Evolutionary conservation across 2,888 invertebrate genomes (phyloP).

Genomic region (Acrobeloides nanus): DNA sequence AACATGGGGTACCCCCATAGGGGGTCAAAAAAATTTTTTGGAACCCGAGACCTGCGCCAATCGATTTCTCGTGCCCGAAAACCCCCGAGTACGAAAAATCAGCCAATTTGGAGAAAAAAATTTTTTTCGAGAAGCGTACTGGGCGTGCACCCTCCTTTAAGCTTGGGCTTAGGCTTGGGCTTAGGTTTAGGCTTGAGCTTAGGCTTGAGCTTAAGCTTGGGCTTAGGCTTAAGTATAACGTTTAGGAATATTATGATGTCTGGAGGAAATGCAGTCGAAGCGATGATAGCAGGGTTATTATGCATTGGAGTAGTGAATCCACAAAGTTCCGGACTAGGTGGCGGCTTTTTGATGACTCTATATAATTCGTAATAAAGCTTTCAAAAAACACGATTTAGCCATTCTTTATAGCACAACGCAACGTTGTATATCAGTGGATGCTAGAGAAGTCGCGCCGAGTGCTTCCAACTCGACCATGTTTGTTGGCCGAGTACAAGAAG

Average conservation of each 20-base stretch:
- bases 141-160: neutral
- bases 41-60: too few species aligned
- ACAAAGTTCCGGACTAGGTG: constrained; percentile 76
- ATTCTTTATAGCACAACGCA: constrained; percentile 26
- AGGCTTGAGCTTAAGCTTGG: constrained; percentile 1
- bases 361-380: constrained; percentile 62
- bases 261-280: constrained; percentile 69
- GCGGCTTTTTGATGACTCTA: constrained; percentile 77
- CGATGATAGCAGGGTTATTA: constrained; percentile 74
- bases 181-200: too few species aligned
- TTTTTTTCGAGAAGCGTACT: too few species aligned
- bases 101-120: too few species aligned
- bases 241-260: constrained; percentile 64
- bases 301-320: constrained; percentile 77
- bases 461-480: constrained; percentile 60
- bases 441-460: constrained; percentile 57
- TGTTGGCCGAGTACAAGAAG: neutral
- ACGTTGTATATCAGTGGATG: constrained; percentile 53
- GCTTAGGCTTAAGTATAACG: neutral
- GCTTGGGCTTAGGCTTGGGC: constrained; percentile 2
- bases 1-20: too few species aligned
- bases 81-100: too few species aligned
- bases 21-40: too few species aligned
- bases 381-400: neutral
- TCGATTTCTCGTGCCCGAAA: too few species aligned